Conservation (phyloP, 2,888 invertebrate genomes). For the Bimastos eiseni region DNA sequence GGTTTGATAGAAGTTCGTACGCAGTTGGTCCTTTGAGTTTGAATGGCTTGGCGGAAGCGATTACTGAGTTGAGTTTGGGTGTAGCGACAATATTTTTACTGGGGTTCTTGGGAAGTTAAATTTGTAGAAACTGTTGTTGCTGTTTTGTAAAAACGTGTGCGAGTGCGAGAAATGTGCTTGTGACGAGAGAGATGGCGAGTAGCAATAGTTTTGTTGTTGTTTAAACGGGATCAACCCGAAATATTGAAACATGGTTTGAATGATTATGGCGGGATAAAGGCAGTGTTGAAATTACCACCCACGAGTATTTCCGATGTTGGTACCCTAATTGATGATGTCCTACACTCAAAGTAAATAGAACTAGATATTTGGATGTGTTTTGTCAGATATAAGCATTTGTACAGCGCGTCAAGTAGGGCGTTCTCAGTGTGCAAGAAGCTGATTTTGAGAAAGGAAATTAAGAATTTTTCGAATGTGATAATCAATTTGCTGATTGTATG, state of each 20-base stretch:
- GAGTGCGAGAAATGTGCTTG: background rate
- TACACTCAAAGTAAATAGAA: too few species aligned
- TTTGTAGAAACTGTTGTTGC: background rate
- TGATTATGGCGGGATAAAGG: background rate
- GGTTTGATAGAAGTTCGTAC: background rate
- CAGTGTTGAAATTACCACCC: too few species aligned
- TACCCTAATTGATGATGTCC: too few species aligned
- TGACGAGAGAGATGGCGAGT: background rate
- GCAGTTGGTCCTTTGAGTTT: background rate
- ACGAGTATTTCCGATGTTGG: too few species aligned
- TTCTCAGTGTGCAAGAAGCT: too few species aligned
- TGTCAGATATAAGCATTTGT: too few species aligned
- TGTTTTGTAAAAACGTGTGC: background rate
- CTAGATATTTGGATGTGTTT: too few species aligned
- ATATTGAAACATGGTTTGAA: background rate
- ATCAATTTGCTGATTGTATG: too few species aligned
- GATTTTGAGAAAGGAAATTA: too few species aligned
- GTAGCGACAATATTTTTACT: background rate
- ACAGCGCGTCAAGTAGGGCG: too few species aligned
- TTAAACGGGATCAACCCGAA: too few species aligned
- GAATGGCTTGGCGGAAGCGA: background rate
- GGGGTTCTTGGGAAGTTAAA: background rate
- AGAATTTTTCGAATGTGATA: too few species aligned
- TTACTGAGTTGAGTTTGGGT: background rate
- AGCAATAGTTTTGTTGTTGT: background rate